Conservation (phyloP, 2,797 vertebrate species). For the Potorous gilbertii region DNA sequence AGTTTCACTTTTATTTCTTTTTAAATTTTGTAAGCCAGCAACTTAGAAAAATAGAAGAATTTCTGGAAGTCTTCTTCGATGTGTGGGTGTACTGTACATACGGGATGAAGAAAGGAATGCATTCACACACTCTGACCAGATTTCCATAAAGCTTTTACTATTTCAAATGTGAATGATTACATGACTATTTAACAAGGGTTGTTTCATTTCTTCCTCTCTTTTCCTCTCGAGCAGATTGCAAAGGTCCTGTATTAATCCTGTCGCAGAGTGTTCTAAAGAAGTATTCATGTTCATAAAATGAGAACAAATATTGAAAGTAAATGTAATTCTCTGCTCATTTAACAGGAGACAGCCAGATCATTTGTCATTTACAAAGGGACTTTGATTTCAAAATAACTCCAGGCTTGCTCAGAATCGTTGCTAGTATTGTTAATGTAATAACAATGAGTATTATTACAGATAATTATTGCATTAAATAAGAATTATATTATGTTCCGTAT, state of each 20-base stretch:
- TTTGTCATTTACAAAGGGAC: conserved; percentile 32
- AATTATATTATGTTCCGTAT: conserved; percentile 22
- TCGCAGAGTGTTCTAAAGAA: conserved; percentile 38
- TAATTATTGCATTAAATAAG: conserved; percentile 38
- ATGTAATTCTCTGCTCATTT: conserved; percentile 34
- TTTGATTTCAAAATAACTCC: conserved; percentile 54
- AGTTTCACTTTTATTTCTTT: conserved; percentile 52
- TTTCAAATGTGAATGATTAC: conserved; percentile 64
- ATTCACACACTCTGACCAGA: conserved; percentile 55
- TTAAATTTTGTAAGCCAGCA: conserved; percentile 48
- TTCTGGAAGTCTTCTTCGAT: conserved; percentile 58
- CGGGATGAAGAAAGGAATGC: conserved; percentile 71
- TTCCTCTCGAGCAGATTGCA: conserved; percentile 65
- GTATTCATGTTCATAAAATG: conserved; percentile 52
- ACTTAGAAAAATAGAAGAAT: conserved; percentile 71
- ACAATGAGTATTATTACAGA: conserved; percentile 14
- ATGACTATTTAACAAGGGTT: conserved; percentile 52
- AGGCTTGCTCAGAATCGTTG: not conserved
- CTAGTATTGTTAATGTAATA: conserved; percentile 21
- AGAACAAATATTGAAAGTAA: conserved; percentile 38
- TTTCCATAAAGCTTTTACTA: conserved; percentile 58
- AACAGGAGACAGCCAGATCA: conserved; percentile 26
- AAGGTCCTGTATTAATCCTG: conserved; percentile 58
- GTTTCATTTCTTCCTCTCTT: conserved; percentile 65
- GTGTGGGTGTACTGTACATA: conserved; percentile 40